Conservation (phyloP, 2,797 vertebrate genomes). For the Chelon labrosus region DNA sequence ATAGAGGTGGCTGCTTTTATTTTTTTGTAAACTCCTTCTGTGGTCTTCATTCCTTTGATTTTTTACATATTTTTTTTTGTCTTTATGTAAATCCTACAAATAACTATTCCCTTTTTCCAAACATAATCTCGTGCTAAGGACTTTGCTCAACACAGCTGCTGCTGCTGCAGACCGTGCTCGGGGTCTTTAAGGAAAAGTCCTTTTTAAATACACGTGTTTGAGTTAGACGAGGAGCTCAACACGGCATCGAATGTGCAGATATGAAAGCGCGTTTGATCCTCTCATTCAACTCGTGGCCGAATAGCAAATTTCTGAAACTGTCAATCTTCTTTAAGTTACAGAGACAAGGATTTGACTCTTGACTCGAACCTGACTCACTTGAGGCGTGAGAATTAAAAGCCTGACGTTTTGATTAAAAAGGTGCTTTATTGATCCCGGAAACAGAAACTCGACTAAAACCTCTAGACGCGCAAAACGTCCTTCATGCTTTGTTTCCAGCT, state of each 20-base stretch:
- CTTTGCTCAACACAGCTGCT: neutral
- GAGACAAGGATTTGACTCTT: slow-evolving; percentile 5
- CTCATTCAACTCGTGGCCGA: slow-evolving; percentile 2
- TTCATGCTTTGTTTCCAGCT: too few relatives aligned
- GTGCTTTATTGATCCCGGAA: neutral
- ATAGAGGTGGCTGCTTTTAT: slow-evolving; percentile 1
- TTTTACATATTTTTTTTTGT: neutral
- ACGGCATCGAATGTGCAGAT: neutral
- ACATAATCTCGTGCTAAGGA: too few relatives aligned
- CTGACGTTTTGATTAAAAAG: neutral
- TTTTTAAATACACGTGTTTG: slow-evolving; percentile 9
- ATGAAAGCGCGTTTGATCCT: slow-evolving; percentile 16
- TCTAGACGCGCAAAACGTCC: too few relatives aligned
- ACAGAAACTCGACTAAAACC: too few relatives aligned
- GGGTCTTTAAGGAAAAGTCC: slow-evolving; percentile 1
- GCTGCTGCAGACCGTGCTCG: neutral
- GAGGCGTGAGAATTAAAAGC: too few relatives aligned
- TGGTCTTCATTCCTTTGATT: neutral
- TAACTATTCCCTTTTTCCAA: neutral
- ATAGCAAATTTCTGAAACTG: slow-evolving; percentile 1
- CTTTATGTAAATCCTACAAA: neutral
- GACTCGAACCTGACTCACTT: neutral
- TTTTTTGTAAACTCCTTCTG: neutral
- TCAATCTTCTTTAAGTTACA: neutral
- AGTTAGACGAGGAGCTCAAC: too few relatives aligned